Evolutionary conservation across 2,113 vertebrate species (phyloP).

Genomic region (Ondatra zibethicus): DNA sequence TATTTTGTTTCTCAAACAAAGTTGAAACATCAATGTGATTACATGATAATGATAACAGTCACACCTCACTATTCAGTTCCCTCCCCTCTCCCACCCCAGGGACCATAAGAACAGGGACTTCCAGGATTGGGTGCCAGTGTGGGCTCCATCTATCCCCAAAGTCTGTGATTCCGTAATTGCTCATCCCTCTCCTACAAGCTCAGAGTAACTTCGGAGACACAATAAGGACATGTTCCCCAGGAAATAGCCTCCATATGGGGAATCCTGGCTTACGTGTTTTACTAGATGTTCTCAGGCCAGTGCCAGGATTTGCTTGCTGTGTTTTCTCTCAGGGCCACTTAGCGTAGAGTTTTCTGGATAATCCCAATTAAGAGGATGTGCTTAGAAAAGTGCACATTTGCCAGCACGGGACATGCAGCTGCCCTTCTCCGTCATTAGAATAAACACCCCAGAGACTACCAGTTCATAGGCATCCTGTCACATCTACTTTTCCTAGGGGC

Average conservation of each 20-base stretch:
- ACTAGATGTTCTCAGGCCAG: constrained; percentile 18
- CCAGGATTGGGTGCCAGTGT: background rate
- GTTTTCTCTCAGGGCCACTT: constrained; percentile 21
- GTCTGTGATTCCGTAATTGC: background rate
- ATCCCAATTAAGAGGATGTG: constrained; percentile 2
- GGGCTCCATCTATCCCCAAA: background rate
- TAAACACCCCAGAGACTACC: background rate
- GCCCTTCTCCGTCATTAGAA: background rate
- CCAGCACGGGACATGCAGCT: background rate
- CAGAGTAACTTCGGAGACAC: background rate
- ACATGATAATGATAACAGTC: background rate
- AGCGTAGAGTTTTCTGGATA: constrained; percentile 26
- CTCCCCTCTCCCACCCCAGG: background rate
- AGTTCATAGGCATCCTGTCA: background rate
- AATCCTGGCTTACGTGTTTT: background rate
- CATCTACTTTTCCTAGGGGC: background rate
- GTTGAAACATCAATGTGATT: background rate
- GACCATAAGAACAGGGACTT: background rate
- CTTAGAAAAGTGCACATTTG: constrained; percentile 8
- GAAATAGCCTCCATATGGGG: constrained; percentile 49
- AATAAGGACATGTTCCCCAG: background rate
- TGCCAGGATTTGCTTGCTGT: background rate
- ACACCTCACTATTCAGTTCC: background rate
- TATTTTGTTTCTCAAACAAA: background rate
- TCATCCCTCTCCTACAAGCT: background rate